Base-by-base conservation (phyloP, 2,888 invertebrate species). In the Acanthococcus lagerstroemiae region DNA sequence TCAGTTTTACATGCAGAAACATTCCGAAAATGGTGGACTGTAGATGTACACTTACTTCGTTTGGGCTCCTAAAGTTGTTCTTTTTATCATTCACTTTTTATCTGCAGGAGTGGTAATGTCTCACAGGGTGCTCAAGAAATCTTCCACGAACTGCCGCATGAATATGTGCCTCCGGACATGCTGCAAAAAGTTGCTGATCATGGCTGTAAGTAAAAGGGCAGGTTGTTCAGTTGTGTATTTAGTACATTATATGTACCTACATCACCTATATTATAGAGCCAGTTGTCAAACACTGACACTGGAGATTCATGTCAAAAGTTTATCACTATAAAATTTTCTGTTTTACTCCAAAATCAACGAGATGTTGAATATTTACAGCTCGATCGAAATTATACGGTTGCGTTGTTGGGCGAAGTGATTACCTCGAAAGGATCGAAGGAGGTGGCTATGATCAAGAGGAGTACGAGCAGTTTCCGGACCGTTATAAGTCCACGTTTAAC, bases 331-430 rank as follows among this genome's bases (percentile, higher is more conserved):
- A n/a, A n/a, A n/a, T n/a, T n/a, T n/a, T n/a, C n/a, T n/a, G n/a
- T n/a, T n/a, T n/a, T n/a, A n/a, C n/a, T n/a, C n/a, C n/a, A n/a
- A n/a, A n/a, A n/a, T n/a, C n/a, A n/a, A n/a, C n/a, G n/a, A n/a
- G 21, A 46, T 26, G 21, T 55, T 61, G 30, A 27, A 19, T 27
- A 74, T 1, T 19, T 76, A n/a, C 72, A 93, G 94, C 87, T 74
- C 87, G 88, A 66, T 95, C 90, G 74, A 99, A 97, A 79, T 84
- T 97, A 15, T 99, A 99, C 73, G 95, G 89, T 0, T 95, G 96
- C 74, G 95, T 95, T 73, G 95, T 97, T 0, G 86, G 95, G 25
- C 82, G 99, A 56, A 83, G 90, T 6, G 92, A 99, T 78, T 96
- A 99, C 73, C 80, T 97, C 70, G 90, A 94, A 72, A 82, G 95